Conservation (phyloP, 2,113 vertebrate species). For the Naja naja region DNA sequence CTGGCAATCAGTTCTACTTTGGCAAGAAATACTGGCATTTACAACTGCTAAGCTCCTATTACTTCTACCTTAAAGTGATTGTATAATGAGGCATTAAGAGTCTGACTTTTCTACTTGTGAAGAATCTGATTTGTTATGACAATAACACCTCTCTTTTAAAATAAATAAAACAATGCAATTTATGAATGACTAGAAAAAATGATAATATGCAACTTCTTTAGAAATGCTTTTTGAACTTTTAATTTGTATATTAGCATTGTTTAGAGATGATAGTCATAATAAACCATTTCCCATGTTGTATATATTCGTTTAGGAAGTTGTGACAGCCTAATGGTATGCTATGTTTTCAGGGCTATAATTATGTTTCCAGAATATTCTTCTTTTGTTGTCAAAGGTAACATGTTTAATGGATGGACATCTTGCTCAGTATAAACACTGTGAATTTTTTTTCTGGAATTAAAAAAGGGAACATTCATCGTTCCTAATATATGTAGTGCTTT, state of each 20-base stretch:
- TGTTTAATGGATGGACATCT: neutral
- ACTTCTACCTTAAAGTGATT: neutral
- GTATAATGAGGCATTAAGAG: neutral
- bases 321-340: neutral
- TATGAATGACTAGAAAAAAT: neutral
- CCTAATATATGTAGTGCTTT: neutral
- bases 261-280: neutral
- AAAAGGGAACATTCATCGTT: neutral
- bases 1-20: neutral
- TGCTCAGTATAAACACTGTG: neutral
- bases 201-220: neutral
- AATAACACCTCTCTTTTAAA: neutral
- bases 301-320: neutral
- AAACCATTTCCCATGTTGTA: neutral
- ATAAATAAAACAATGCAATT: neutral
- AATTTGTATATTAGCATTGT: neutral
- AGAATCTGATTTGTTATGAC: slow-evolving; percentile 1
- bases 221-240: slow-evolving; percentile 1
- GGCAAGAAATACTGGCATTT: neutral
- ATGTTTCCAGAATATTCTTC: neutral
- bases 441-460: neutral
- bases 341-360: neutral
- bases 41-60: neutral
- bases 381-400: neutral
- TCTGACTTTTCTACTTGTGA: neutral